Conservation (phyloP, 2,113 vertebrate genomes). For the Amazona guildingii region DNA sequence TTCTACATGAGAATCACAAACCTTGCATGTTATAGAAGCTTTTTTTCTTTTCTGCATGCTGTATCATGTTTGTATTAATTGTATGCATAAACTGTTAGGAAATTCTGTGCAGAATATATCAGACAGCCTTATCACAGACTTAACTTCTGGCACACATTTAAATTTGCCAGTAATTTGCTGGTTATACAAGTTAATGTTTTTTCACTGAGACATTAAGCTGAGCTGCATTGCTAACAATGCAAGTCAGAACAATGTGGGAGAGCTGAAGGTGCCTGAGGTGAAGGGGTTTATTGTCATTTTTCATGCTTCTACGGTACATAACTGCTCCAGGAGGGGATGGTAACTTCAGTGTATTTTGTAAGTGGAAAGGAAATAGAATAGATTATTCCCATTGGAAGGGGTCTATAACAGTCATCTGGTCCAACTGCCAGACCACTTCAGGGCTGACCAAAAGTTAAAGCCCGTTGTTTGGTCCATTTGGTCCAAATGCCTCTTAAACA, state of each 20-base stretch:
- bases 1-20: neutral
- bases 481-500: neutral
- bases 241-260: neutral
- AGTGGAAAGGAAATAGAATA: neutral
- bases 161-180: neutral
- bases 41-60: neutral
- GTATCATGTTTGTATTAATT: neutral
- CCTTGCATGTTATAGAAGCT: neutral
- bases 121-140: neutral
- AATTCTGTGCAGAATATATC: neutral
- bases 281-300: neutral
- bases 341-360: neutral
- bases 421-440: neutral
- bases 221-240: neutral
- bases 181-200: neutral
- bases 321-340: neutral
- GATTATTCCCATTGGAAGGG: neutral
- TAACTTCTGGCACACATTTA: neutral
- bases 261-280: neutral
- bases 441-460: neutral
- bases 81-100: neutral
- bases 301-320: accelerated
- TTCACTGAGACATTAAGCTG: neutral
- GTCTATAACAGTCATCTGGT: accelerated
- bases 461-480: neutral